A percentile compares a stretch with the other conserved stretches of the same genome.
These are phyloP conservation scores for Sebastes variabilis DNA, from an alignment of 2,797 vertebrate genomes.

Conservation along the genomic window DNA sequence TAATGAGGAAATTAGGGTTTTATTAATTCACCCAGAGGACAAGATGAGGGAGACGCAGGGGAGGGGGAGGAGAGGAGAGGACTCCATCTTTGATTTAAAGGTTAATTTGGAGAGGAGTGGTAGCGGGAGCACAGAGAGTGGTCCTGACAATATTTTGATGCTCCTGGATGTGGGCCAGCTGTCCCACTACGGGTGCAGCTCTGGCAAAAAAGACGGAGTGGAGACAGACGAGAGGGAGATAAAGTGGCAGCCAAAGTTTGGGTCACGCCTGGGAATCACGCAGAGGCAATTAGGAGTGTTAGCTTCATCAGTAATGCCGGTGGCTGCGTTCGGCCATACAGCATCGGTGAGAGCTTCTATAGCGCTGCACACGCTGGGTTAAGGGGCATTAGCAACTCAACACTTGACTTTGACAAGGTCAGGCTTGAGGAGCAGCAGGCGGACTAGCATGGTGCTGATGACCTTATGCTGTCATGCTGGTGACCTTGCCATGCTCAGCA, in stretches of 20 bases:
- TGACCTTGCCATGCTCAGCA: constrained; percentile 69
- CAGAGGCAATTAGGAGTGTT: constrained; percentile 70
- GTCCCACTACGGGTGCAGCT: constrained; percentile 46
- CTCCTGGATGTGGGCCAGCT: constrained; percentile 72
- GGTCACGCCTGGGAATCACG: constrained; percentile 65
- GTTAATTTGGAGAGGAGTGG: constrained; percentile 76
- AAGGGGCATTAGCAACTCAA: constrained; percentile 60
- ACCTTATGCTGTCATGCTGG: constrained; percentile 64
- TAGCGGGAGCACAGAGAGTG: constrained; percentile 59
- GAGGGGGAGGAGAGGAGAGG: constrained; percentile 51
- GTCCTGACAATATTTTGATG: constrained; percentile 73
- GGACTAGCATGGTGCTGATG: constrained; percentile 63
- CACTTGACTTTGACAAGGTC: constrained; percentile 81
- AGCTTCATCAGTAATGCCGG: constrained; percentile 71
- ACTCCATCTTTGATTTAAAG: constrained; percentile 80
- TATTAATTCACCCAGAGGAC: constrained; percentile 80
- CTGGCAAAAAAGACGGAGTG: constrained; percentile 35
- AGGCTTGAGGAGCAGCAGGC: constrained; percentile 70
- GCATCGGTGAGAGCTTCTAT: constrained; percentile 33
- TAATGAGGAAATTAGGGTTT: constrained; percentile 83
- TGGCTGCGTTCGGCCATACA: constrained; percentile 38
- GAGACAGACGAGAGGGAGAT: constrained; percentile 52
- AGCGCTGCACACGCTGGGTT: constrained; percentile 48
- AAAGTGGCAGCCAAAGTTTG: constrained; percentile 62
- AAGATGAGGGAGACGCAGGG: constrained; percentile 59